phyloP scores from a whole-genome alignment of 2,888 invertebrate species.

The Dynastes tityus region DNA sequence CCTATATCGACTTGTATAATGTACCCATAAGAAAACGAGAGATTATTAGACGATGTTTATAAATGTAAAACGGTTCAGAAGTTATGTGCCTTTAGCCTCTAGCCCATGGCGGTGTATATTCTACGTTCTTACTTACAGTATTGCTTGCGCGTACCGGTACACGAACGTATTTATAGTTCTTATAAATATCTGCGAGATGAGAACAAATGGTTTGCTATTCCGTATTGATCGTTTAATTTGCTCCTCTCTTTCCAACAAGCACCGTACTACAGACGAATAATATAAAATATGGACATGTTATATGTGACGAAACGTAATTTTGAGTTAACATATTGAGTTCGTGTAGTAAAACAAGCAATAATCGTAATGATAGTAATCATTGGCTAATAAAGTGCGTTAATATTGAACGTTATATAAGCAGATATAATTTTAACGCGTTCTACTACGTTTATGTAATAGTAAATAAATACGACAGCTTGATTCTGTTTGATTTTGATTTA shows the following conservation, averaged over 20 bases:
- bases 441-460: neutral
- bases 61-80: conserved; percentile 18
- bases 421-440: neutral
- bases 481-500: neutral
- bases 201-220: conserved; percentile 5
- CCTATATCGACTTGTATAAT: conserved; percentile 2
- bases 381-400: neutral
- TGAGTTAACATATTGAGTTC: neutral
- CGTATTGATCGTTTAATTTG: neutral
- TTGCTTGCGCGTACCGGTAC: neutral
- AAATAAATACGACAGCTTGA: neutral
- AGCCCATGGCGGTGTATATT: conserved; percentile 5
- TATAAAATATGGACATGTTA: neutral
- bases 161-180: neutral
- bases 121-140: neutral
- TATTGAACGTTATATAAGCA: neutral
- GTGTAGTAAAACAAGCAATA: conserved; percentile 7
- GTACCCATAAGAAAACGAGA: neutral
- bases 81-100: conserved; percentile 10
- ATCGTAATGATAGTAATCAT: neutral
- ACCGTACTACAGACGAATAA: neutral
- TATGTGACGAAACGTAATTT: neutral
- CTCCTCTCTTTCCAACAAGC: neutral
- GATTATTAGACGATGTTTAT: conserved; percentile 18
- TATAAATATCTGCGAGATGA: conserved; percentile 3